Evolutionary conservation across 2,797 vertebrate species (phyloP).

Genomic region (Brachyrhaphis roseni): DNA sequence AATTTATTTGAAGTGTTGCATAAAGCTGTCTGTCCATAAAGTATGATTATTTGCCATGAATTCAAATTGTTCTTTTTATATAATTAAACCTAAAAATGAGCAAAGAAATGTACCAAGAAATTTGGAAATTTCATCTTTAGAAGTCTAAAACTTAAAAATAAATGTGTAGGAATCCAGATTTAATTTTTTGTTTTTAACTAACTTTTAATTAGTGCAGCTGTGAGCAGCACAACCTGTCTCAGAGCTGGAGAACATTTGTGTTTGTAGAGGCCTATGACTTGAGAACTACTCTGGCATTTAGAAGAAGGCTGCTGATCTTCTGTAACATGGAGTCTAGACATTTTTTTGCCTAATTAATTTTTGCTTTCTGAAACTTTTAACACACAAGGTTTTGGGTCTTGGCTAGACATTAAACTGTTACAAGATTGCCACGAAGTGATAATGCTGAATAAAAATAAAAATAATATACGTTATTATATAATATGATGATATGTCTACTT

Average conservation of each 20-base stretch:
- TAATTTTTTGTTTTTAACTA: not conserved
- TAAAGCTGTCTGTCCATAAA: not conserved
- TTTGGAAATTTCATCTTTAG: not conserved
- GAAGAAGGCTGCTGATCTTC: conserved; percentile 71
- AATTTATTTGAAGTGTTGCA: not conserved
- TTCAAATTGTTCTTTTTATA: not conserved
- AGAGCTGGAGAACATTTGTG: conserved; percentile 23
- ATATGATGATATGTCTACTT: too few relatives aligned
- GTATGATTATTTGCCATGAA: not conserved
- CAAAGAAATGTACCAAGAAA: not conserved
- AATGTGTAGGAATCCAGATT: not conserved
- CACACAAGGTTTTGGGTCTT: conserved; percentile 21
- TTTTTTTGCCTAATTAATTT: conserved; percentile 79
- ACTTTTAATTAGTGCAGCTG: not conserved
- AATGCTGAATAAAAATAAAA: not conserved
- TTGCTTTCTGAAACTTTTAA: conserved; percentile 42
- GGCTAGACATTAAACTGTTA: not conserved
- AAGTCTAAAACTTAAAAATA: not conserved
- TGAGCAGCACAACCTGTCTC: conserved; percentile 6
- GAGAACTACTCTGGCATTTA: conserved; percentile 72
- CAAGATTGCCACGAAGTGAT: not conserved
- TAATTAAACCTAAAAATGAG: not conserved
- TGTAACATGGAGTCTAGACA: conserved; percentile 75
- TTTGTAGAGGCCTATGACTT: conserved; percentile 60
- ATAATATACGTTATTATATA: too few relatives aligned